Base-by-base conservation (phyloP, 1,140 invertebrate species). In the Solenopsis fugax region DNA sequence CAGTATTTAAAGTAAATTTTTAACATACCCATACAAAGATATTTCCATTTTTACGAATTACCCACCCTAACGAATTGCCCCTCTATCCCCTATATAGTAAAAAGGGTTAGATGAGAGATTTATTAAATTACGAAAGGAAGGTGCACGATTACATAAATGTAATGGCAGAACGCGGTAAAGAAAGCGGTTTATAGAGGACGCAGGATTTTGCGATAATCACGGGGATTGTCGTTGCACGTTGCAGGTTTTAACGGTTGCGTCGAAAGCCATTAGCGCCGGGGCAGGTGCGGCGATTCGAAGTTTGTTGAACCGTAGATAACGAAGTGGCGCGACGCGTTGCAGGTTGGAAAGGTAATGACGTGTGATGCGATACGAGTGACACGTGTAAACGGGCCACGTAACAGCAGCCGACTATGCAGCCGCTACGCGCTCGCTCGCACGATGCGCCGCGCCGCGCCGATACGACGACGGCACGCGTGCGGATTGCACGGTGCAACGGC, bases 341-440 rank as follows among this genome's bases (percentile, higher is more conserved):
- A 81, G 64, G 72, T 62, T 60, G 62, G 71, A 77, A 72, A 81
- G 90, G 87, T 91, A 91, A 91, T 91, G 90, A 87, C 67, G 89
- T 84, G 89, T 90, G 87, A 91, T 88, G 87, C 87, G 89, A 90
- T 91, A 91, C 87, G 65, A 88, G 86, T 90, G 86, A 90, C 86
- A 90, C 85, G 88, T 90, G 89, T 89, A 78, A 84, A 89, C 85
- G 77, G 75, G n/a, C 58, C 81, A 80, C 71, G 37, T 86, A 72
- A 90, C 65, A 80, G 69, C 67, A 34, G 41, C 54, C 24, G 41
- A 71, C 65, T 69, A 48, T 69, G 41, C 65, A 48, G 54, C 67
- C 67, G 69, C 54, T 81, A 69, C 18, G 64, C 73, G n/a, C 34
- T n/a, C 52, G 52, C n/a, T 34, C 52, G 34, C 50, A 34, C 54